Evolutionary conservation across 2,797 vertebrate genomes (phyloP), one percentile per base, ranked within the genome.

Genomic region (Nannoperca australis): DNA sequence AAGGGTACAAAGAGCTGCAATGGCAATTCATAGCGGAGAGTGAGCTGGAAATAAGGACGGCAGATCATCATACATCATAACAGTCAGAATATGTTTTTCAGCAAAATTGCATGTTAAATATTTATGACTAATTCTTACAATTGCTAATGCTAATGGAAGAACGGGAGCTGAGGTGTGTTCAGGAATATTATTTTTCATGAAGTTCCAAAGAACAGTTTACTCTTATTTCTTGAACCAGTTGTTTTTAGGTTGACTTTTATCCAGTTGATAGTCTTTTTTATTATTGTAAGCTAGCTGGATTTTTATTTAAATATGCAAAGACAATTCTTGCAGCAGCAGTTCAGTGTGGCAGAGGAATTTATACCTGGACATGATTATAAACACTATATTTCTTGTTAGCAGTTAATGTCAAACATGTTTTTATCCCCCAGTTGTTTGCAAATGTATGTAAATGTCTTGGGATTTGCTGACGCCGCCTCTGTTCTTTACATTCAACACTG

Each of bases 401-500:
- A 7, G 13, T 45, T 34, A 7, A 76, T 53, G 9, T 34, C 50
- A 53, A 65, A 27, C 4, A 12, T 54, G 6, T 32, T 61, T 65
- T 51, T 59, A 58, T 64, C 13, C 54, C 47, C 0, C 2, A 2
- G 18, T 40, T 58, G 64, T 63, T 59, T 0, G 4, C 45, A n/a
- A 63, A 53, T 1, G 15, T 34, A 73, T 45, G 32, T 42, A 62
- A 55, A 76, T 24, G 4, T 32, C 1, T 18, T n/a, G 3, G 30
- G 56, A 67, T 76, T 60, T 62, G 38, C 36, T 40, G 9, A 72
- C 62, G 67, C 50, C 45, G 18, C 11, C 55, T 54, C 50, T 34
- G 27, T 61, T 72, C 27, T 71, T 68, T 42, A 64, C 18, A 76
- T 74, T 79, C 61, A 68, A 55, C 38, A 15, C 42, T 12, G 20